Conservation (phyloP, 2,888 invertebrate genomes). For the Unio delphinus region DNA sequence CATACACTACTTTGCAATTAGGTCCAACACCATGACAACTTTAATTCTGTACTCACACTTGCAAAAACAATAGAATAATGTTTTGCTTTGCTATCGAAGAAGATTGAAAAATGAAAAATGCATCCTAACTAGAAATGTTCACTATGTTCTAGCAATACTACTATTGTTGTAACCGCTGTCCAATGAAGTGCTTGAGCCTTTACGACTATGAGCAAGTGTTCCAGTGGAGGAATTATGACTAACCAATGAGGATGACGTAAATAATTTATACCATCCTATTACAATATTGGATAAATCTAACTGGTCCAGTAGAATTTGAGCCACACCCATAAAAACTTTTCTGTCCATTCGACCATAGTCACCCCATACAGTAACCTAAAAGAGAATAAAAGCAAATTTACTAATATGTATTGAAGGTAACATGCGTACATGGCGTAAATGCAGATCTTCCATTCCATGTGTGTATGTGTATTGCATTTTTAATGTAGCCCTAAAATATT, state of each 20-base stretch:
- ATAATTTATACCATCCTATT: slow-evolving; percentile 99
- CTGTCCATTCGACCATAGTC: slow-evolving; percentile 99
- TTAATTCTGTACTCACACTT: no score
- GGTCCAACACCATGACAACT: no score
- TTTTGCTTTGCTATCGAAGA: no score
- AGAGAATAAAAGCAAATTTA: slow-evolving; percentile 2
- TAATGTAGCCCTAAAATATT: no score
- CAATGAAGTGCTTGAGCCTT: slow-evolving; percentile 61
- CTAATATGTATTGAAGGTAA: no score
- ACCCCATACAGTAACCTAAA: slow-evolving; percentile 98
- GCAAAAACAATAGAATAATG: no score
- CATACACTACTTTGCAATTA: no score
- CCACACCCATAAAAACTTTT: slow-evolving; percentile 99
- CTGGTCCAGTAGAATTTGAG: slow-evolving; percentile 98
- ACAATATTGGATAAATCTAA: slow-evolving; percentile 97
- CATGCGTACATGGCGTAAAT: no score
- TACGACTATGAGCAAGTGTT: slow-evolving; percentile 54
- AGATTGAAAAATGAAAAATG: no score
- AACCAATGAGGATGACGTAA: slow-evolving; percentile 69
- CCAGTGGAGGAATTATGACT: slow-evolving; percentile 64
- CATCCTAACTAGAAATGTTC: no score
- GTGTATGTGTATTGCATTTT: no score
- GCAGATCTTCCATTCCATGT: no score
- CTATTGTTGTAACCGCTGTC: slow-evolving; percentile 56
- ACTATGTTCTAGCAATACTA: not conserved